Conservation (phyloP, 2,797 vertebrate species). For the Gymnodraco acuticeps region DNA sequence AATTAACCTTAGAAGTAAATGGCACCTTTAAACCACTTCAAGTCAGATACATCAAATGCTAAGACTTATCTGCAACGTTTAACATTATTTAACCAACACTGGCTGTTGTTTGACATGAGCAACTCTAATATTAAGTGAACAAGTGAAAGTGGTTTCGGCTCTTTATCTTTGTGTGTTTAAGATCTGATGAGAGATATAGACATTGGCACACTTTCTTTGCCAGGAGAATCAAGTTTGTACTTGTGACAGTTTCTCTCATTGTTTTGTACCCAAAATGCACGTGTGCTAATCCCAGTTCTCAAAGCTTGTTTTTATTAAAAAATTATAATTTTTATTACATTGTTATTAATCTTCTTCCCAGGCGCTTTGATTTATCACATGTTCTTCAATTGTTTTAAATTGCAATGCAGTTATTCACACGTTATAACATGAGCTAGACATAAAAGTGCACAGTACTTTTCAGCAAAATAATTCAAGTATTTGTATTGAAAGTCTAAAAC, state of each 20-base stretch:
- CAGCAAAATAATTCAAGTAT: conserved; percentile 8
- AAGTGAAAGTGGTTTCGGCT: background rate
- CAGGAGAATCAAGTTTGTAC: conserved; percentile 9
- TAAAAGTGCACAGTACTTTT: background rate
- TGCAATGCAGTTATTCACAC: background rate
- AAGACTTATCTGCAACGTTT: background rate
- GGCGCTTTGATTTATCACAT: background rate
- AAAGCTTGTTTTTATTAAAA: background rate
- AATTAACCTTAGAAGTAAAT: conserved; percentile 12
- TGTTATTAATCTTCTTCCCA: background rate
- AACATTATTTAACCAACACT: background rate
- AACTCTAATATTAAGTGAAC: conserved; percentile 21
- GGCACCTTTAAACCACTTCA: background rate
- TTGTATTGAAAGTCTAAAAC: conserved; percentile 6
- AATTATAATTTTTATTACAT: background rate
- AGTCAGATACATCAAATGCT: background rate
- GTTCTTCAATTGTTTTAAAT: background rate
- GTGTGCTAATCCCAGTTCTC: background rate
- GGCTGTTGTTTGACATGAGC: conserved; percentile 11
- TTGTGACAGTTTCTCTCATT: conserved; percentile 1
- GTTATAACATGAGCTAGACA: background rate
- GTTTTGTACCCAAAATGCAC: background rate
- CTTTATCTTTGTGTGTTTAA: conserved; percentile 25
- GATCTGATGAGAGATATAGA: conserved; percentile 20
- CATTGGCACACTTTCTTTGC: background rate